Percentiles rank a stretch among this genome's conserved stretches.
phyloP scores from a whole-genome alignment of 2,113 vertebrate species.

The Acrocephalus kingi region DNA sequence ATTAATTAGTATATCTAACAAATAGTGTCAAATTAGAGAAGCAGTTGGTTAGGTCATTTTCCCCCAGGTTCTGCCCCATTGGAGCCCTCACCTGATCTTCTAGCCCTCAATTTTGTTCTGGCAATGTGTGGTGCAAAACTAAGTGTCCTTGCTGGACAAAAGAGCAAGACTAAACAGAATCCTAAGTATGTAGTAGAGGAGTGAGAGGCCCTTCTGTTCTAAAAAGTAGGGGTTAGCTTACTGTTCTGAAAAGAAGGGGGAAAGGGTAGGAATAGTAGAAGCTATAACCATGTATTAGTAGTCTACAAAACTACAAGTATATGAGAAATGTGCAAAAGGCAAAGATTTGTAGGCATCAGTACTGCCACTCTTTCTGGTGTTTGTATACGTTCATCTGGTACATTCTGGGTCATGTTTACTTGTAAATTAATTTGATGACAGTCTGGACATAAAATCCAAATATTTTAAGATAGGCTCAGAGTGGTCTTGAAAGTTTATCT shows the following conservation, averaged over 20 bases:
- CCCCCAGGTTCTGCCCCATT: not conserved
- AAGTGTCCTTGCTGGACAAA: not conserved
- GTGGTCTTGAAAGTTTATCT: conserved; percentile 66
- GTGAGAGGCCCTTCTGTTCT: not conserved
- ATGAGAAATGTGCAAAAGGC: not conserved
- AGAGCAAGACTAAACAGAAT: not conserved
- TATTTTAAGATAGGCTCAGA: conserved; percentile 83
- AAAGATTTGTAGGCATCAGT: not conserved
- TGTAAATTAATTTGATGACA: conserved; percentile 60
- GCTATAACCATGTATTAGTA: too few species aligned
- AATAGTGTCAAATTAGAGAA: not conserved
- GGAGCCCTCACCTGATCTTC: not conserved
- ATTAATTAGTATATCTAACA: not conserved
- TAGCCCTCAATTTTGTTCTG: not conserved
- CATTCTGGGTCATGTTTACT: conserved; percentile 38
- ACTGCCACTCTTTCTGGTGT: conserved; percentile 43
- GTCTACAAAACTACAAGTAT: not conserved
- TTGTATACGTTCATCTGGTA: not conserved
- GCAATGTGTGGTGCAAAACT: not conserved
- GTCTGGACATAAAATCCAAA: conserved; percentile 78
- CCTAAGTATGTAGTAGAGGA: not conserved
- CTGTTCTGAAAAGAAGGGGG: too few species aligned
- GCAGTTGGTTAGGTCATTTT: not conserved
- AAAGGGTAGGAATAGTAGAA: not conserved
- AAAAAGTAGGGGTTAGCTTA: not conserved